Base-by-base conservation (phyloP, 1,140 invertebrate genomes). In the Sarcophaga bullata region DNA sequence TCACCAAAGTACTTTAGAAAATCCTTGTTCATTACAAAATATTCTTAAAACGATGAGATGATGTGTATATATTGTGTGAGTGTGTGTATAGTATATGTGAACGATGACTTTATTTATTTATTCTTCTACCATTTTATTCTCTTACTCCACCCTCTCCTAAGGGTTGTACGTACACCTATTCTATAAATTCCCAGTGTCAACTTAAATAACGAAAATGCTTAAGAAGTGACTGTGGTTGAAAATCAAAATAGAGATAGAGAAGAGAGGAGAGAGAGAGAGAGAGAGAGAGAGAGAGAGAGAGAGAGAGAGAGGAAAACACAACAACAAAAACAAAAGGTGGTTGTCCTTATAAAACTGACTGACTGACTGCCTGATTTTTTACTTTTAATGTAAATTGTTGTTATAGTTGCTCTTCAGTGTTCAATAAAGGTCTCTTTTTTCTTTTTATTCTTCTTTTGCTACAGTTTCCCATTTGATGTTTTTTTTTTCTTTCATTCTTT, bases 111-210 rank as follows among this genome's bases (percentile, higher is more conserved):
- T 37, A 37, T 37, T 37, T 37, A 4, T 37, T 37, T 37, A 19
- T 72, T 19, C 62, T 17, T 72, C 37, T 72, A n/a, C 62, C 62
- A 72, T 72, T 19, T 17, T 25, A 72, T 72, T 37, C 25, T 37
- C 8, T 72, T 72, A 72, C 62, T 72, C 19, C n/a, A n/a, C n/a
- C 62, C 62, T 25, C 19, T 78, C 75, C 75, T 78, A 48, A 50
- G 50, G 75, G 52, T 50, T 52, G 75, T 50, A 78, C 9, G 6
- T 68, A 19, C 62, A 19, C 62, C 25, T 25, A 72, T 8, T 72
- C 62, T 78, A 78, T 17, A 50, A 78, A 78, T 78, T 78, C 75
- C 75, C 75, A 78, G 37, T 78, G 75, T 78, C 75, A 78, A 78
- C 75, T 52, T 78, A 78, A 78, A 78, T 78, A 78, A 78, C 50